Conservation (phyloP, 2,113 vertebrate genomes). For the Thamnophis sirtalis region DNA sequence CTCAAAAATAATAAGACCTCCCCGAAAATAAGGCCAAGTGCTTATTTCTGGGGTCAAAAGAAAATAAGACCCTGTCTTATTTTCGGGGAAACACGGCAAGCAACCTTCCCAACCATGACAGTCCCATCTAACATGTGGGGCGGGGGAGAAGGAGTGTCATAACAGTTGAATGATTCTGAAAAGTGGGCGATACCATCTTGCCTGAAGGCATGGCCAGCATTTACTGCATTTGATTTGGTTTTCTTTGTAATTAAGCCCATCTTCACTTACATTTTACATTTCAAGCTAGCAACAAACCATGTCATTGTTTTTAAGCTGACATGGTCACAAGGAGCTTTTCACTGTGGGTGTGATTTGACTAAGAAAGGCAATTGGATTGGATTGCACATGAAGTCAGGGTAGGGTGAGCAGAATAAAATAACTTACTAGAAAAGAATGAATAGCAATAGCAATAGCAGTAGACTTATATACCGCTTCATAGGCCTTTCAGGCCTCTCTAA, state of each 20-base stretch:
- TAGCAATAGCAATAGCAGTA: no score
- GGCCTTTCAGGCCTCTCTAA: no score
- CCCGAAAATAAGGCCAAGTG: no score
- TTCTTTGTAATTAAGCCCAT: neutral
- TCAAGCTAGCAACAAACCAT: neutral
- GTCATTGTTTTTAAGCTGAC: neutral
- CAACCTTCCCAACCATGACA: neutral
- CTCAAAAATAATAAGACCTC: no score
- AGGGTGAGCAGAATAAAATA: neutral
- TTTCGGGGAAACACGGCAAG: no score
- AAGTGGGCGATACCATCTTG: neutral
- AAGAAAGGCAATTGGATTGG: neutral
- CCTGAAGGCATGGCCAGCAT: neutral
- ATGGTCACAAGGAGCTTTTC: neutral
- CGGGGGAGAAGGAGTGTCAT: neutral
- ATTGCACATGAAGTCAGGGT: neutral
- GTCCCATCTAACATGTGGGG: neutral
- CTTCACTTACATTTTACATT: neutral
- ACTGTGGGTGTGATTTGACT: neutral
- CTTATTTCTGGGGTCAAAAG: no score
- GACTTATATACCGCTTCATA: no score
- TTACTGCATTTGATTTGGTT: neutral
- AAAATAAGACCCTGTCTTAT: no score
- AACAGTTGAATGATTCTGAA: neutral
- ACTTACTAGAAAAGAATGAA: neutral